phyloP scores from a whole-genome alignment of 37 sponge, comb jelly and placozoan genomes.

The Chondrosia reniformis region DNA sequence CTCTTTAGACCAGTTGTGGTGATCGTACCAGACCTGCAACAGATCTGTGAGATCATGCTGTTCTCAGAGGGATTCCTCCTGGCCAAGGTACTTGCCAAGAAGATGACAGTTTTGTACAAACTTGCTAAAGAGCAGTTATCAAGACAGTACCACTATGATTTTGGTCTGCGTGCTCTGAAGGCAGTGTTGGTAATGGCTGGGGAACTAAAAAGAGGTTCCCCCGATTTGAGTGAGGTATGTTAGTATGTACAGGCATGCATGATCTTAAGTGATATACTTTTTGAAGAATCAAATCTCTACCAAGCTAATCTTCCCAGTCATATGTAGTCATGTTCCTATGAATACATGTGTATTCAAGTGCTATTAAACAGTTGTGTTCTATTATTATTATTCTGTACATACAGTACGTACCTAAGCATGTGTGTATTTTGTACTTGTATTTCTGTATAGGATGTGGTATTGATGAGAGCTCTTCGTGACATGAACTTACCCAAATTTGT shows the following conservation, averaged over 20 bases:
- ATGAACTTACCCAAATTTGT: constrained; percentile 99
- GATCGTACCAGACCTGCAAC: constrained; percentile 96
- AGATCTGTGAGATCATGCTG: constrained; percentile 99
- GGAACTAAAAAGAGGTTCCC: constrained; percentile 97
- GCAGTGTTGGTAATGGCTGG: constrained; percentile 99
- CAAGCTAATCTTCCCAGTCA: too few relatives aligned
- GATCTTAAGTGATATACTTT: too few relatives aligned
- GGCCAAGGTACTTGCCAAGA: constrained; percentile 99
- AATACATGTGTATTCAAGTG: background rate
- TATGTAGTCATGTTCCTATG: background rate
- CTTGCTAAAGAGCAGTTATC: constrained; percentile 96
- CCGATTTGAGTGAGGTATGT: constrained; percentile 83
- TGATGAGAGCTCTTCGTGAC: constrained; percentile 99
- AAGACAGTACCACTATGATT: constrained; percentile 97
- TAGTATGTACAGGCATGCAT: background rate
- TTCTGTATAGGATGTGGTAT: constrained; percentile 81
- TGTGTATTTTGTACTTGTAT: background rate
- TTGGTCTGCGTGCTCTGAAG: constrained; percentile 98
- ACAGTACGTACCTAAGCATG: background rate
- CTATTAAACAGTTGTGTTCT: too few relatives aligned
- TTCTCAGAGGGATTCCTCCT: constrained; percentile 98
- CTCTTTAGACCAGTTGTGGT: constrained; percentile 98
- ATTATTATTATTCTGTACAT: background rate
- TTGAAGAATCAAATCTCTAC: too few relatives aligned
- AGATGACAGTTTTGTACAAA: constrained; percentile 99